Evolutionary conservation across 1,140 invertebrate genomes (phyloP), one percentile per base, ranked within the genome.

Genomic region (Papilio helenus): DNA sequence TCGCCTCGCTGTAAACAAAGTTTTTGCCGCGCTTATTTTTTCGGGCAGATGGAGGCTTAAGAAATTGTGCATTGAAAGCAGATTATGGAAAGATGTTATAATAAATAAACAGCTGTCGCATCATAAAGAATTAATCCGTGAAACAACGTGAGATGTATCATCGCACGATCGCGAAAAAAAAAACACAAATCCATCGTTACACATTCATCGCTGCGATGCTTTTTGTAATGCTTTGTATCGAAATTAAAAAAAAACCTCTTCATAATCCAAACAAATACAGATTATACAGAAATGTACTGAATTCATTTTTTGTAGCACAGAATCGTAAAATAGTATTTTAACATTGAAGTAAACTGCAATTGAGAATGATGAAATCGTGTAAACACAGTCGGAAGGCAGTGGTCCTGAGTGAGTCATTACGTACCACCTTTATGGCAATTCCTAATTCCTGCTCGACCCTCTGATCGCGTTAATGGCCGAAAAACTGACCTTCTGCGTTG

Each of bases 401-500:
- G 85, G 82, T 77, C 90, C 90, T 81, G 82, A 88, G 92, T 92
- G 92, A 89, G 88, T 90, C 88, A 93, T 93, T 93, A 93, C 79
- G 82, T 80, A 81, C 76, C 85, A 90, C 90, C 88, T 93, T 92
- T 92, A 92, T 87, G 84, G 81, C 88, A 81, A 83, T 80, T 82
- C 82, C 86, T 91, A 92, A 92, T 92, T 89, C 90, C 85, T 81
- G 79, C 80, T 76, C 85, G 86, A 86, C 88, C 89, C 89, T 90
- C 88, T 88, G 89, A 89, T 88, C 86, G 89, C 87, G 85, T 89
- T 93, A 92, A 92, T 92, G 90, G 85, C 84, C 91, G 88, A 92
- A 92, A 92, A 93, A 93, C 91, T 93, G 92, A 92, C 92, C 91
- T 90, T 86, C 85, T 83, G 88, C 84, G 87, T 81, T 81, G 74